These are phyloP conservation scores for Cerceris ruficornis DNA, from an alignment of 2,888 invertebrate species.

Conservation along the genomic window DNA sequence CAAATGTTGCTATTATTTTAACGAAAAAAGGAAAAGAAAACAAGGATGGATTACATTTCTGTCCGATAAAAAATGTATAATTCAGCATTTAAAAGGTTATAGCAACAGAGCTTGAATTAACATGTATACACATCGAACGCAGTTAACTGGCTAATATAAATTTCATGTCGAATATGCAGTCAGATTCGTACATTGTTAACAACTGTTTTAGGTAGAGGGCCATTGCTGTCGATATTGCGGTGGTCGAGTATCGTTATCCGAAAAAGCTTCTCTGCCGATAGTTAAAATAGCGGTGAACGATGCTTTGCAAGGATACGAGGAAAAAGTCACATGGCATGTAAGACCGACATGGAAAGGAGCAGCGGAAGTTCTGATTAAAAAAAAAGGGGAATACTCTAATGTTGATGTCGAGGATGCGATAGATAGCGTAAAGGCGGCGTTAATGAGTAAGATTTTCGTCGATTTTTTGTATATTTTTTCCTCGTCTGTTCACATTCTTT, in stretches of 20 bases:
- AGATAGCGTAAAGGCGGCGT: slow-evolving; percentile 50
- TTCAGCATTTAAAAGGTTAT: too few relatives aligned
- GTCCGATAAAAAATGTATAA: too few relatives aligned
- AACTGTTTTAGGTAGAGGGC: slow-evolving; percentile 73
- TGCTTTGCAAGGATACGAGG: slow-evolving; percentile 60
- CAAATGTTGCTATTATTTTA: too few relatives aligned
- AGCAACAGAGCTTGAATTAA: too few relatives aligned
- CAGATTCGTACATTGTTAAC: not conserved
- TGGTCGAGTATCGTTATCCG: slow-evolving; percentile 66
- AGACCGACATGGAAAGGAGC: slow-evolving; percentile 67
- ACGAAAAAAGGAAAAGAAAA: too few relatives aligned
- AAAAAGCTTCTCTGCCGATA: slow-evolving; percentile 60
- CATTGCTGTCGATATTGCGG: slow-evolving; percentile 79
- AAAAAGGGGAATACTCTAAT: slow-evolving; percentile 70
- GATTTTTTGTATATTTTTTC: not conserved
- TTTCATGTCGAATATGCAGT: too few relatives aligned
- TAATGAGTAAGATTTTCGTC: slow-evolving; percentile 51
- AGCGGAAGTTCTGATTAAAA: slow-evolving; percentile 73
- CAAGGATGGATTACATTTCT: too few relatives aligned
- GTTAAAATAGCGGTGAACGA: slow-evolving; percentile 61
- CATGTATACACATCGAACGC: too few relatives aligned
- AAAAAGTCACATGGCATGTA: slow-evolving; percentile 72
- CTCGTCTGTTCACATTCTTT: not conserved
- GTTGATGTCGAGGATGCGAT: slow-evolving; percentile 67
- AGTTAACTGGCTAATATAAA: too few relatives aligned